Conservation (phyloP, 2,888 invertebrate genomes). For the Trachelus troglodyta region DNA sequence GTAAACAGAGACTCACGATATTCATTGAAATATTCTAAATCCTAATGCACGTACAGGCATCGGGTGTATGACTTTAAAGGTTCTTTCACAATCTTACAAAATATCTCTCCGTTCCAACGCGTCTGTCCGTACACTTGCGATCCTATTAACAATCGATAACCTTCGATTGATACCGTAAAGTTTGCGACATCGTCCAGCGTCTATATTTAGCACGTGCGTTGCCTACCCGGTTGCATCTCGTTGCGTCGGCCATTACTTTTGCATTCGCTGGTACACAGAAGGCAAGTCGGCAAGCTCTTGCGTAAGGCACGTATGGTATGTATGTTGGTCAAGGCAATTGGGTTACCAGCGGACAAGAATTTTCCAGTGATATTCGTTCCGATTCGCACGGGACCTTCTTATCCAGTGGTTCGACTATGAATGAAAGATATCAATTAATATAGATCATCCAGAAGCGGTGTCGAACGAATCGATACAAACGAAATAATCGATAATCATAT, state of each 20-base stretch:
- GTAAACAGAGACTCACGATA: neutral
- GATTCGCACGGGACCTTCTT: slow-evolving; percentile 18
- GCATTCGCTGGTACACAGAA: neutral
- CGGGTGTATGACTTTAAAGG: neutral
- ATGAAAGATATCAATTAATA: slow-evolving; percentile 9
- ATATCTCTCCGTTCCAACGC: neutral
- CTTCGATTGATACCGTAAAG: neutral
- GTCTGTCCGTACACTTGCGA: neutral
- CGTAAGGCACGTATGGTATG: slow-evolving; percentile 25
- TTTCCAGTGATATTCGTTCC: slow-evolving; percentile 16
- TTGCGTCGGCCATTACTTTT: neutral
- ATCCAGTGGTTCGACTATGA: slow-evolving; percentile 8
- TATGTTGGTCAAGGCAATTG: slow-evolving; percentile 62
- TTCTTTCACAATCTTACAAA: neutral
- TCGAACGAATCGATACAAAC: neutral
- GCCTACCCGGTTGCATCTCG: neutral
- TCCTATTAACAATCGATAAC: neutral
- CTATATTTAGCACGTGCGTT: neutral
- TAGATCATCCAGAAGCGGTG: neutral
- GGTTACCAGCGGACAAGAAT: slow-evolving; percentile 39
- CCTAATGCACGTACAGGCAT: neutral
- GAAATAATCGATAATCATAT: too few relatives aligned
- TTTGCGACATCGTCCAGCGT: neutral
- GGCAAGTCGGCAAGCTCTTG: neutral
- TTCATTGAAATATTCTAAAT: neutral